These are phyloP conservation scores for Trichacis sp. DNA, from an alignment of 2,888 invertebrate genomes.

Conservation along the genomic window DNA sequence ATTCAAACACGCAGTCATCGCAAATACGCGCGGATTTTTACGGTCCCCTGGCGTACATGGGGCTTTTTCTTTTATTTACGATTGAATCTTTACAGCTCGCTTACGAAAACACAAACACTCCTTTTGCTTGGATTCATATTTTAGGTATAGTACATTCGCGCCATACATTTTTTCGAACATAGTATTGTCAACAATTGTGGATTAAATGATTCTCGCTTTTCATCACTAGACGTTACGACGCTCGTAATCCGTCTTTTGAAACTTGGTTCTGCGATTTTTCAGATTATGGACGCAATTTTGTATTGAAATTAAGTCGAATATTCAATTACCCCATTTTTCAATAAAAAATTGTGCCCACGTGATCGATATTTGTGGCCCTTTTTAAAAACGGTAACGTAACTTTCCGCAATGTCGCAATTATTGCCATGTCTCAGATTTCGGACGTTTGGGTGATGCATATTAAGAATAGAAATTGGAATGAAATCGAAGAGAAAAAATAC, in stretches of 20 bases:
- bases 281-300: constrained; percentile 45
- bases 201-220: constrained; percentile 43
- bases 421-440: constrained; percentile 43
- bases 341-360: background rate
- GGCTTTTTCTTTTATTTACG: constrained; percentile 29
- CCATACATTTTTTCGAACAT: constrained; percentile 63
- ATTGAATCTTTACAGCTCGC: constrained; percentile 50
- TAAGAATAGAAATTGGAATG: constrained; percentile 57
- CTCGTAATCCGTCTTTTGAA: constrained; percentile 43
- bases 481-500: constrained; percentile 59
- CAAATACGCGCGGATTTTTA: constrained; percentile 51
- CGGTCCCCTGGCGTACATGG: no score
- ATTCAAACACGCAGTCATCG: constrained; percentile 60
- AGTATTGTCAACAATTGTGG: constrained; percentile 68
- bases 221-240: constrained; percentile 34
- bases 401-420: constrained; percentile 34
- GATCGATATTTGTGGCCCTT: constrained; percentile 1
- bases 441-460: constrained; percentile 48
- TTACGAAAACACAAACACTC: constrained; percentile 60
- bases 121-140: constrained; percentile 54
- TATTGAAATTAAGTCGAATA: constrained; percentile 6
- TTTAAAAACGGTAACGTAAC: constrained; percentile 23
- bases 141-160: constrained; percentile 63
- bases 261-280: constrained; percentile 47
- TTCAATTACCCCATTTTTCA: background rate